Conservation (phyloP, 2,888 invertebrate genomes). For the Synanthedon myopaeformis region DNA sequence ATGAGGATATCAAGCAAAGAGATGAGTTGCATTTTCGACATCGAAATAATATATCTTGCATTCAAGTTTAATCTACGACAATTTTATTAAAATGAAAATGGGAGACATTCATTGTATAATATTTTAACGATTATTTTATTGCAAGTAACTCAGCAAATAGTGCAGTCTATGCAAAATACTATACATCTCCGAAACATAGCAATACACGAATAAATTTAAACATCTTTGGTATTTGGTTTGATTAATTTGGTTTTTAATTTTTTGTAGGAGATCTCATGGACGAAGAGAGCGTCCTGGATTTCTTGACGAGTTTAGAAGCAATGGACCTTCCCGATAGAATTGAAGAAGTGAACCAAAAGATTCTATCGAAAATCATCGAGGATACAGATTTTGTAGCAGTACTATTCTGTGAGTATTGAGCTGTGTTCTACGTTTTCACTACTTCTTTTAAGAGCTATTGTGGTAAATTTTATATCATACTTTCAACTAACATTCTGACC, state of each 20-base stretch:
- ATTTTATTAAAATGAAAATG: too few relatives aligned
- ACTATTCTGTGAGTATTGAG: constrained; percentile 87
- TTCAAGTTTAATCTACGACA: too few relatives aligned
- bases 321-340: constrained; percentile 95
- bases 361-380: constrained; percentile 89
- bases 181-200: too few relatives aligned
- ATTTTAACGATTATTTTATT: too few relatives aligned
- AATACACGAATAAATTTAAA: too few relatives aligned
- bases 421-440: constrained; percentile 26
- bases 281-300: constrained; percentile 92
- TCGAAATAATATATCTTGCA: too few relatives aligned
- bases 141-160: too few relatives aligned
- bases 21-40: too few relatives aligned
- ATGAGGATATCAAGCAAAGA: too few relatives aligned
- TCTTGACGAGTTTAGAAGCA: constrained; percentile 92
- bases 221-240: background rate
- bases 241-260: constrained; percentile 15
- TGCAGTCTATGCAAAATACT: too few relatives aligned
- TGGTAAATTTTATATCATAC: constrained; percentile 37
- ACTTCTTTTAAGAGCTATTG: constrained; percentile 41
- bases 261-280: constrained; percentile 90
- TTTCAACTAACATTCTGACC: constrained; percentile 48
- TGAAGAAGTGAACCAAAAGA: constrained; percentile 94
- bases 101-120: too few relatives aligned
- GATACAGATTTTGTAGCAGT: constrained; percentile 93